phyloP scores from a whole-genome alignment of 64 coral and sea anemone species.

The Actinia equina region DNA sequence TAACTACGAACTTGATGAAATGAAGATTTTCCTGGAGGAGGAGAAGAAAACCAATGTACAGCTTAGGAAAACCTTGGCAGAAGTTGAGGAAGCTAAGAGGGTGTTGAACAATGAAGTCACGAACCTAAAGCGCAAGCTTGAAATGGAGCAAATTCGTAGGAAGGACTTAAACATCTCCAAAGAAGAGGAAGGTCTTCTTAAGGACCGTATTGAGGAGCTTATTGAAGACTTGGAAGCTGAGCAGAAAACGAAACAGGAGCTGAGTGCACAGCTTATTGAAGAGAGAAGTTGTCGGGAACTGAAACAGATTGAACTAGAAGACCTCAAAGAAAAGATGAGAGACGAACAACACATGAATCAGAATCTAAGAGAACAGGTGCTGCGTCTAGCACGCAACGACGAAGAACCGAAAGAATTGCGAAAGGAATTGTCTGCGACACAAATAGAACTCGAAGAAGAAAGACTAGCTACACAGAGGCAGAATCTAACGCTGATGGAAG shows the following conservation, averaged over 20 bases:
- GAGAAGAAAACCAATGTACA: slow-evolving; percentile 8
- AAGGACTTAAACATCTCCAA: not conserved
- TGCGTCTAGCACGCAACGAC: not conserved
- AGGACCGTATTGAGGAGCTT: slow-evolving; percentile 21
- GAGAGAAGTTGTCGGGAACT: slow-evolving; percentile 19
- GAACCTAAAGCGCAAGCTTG: not conserved
- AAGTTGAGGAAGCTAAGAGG: slow-evolving; percentile 8
- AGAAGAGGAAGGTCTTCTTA: slow-evolving; percentile 14
- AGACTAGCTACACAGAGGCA: slow-evolving; percentile 14
- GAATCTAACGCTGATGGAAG: slow-evolving; percentile 13
- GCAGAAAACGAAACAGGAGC: slow-evolving; percentile 21
- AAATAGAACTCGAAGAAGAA: slow-evolving; percentile 21
- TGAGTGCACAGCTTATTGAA: slow-evolving; percentile 19
- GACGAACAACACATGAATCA: slow-evolving; percentile 6
- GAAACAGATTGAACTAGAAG: slow-evolving; percentile 27
- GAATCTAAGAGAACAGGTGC: slow-evolving; percentile 1
- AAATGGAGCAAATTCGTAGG: slow-evolving; percentile 3
- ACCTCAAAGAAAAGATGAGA: slow-evolving; percentile 11
- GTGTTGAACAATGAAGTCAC: not conserved
- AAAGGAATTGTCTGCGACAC: not conserved
- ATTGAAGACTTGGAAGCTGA: slow-evolving; percentile 28
- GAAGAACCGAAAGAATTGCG: not conserved
- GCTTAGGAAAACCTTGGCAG: slow-evolving; percentile 14
- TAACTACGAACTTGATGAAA: slow-evolving; percentile 15
- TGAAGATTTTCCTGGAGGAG: slow-evolving; percentile 21